A percentile compares a stretch with the other conserved stretches of the same genome.
phyloP scores from a whole-genome alignment of 2,113 vertebrate species.

The Diadophis punctatus region DNA sequence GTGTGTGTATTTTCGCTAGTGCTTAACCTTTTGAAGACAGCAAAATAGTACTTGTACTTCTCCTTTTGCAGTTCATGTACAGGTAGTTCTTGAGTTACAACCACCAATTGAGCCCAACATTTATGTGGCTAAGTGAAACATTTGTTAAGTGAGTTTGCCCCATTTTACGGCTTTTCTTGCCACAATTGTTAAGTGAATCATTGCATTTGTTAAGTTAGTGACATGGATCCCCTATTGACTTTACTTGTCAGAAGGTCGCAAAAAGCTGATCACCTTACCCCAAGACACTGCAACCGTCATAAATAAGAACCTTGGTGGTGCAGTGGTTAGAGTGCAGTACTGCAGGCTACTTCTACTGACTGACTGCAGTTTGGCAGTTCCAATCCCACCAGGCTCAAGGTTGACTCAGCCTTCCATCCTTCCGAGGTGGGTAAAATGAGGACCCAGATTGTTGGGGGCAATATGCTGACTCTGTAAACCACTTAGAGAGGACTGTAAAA shows the following conservation, averaged over 20 bases:
- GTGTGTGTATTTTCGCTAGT: no score
- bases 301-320: not conserved
- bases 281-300: not conserved
- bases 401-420: no score
- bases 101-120: not conserved
- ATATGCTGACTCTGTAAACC: no score
- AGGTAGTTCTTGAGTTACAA: not conserved
- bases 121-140: not conserved
- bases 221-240: not conserved
- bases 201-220: not conserved
- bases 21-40: conserved; percentile 14
- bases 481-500: no score
- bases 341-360: no score
- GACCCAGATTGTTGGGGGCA: no score
- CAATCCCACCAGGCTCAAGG: no score
- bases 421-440: no score
- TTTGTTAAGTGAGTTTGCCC: not conserved
- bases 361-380: no score
- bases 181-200: not conserved
- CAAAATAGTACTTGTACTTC: not conserved
- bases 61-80: not conserved
- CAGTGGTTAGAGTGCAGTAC: no score
- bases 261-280: not conserved
- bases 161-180: not conserved
- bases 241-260: not conserved